Evolutionary conservation across 2,888 invertebrate genomes (phyloP), one percentile per base, ranked within the genome.

Genomic region (Drosophila kambysellisi): DNA sequence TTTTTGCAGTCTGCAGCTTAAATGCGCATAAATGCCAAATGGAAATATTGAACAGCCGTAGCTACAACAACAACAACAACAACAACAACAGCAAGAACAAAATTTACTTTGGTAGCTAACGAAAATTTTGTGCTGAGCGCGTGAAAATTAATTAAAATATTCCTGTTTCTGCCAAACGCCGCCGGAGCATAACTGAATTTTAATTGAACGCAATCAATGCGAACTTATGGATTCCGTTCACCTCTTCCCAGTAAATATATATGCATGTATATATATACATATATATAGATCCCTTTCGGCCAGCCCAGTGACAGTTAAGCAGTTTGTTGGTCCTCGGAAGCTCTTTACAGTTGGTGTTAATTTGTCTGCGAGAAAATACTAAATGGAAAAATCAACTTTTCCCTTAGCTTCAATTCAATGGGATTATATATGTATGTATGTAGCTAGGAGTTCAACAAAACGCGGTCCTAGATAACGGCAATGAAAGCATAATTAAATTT

Each of bases 171-270:
- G 80, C 83, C 82, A 81, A 83, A 66, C 85, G 83, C 85, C 85
- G 88, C 70, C 82, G 79, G 84, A 88, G 90, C 91, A 92, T 91
- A 92, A 92, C 92, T 92, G 92, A 92, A 92, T 92, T 92, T 92
- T 92, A 92, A 92, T 92, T 92, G 92, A 89, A 92, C 91, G 88
- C 92, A 92, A 92, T 92, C 92, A 92, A 92, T 92, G 92, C 89
- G 90, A 92, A 91, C 92, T 91, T 88, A 91, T 91, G 76, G 72
- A 88, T 68, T 71, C 88, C 82, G 50, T 63, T 67, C 41, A 68
- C 57, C 68, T 46, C 32, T 30, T 9, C 54, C 25, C 32, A 41
- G 5, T 11, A 15, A 3, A n/a, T 12, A 37, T 20, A 37, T 25
- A 37, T 54, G 25, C 48, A 8, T 11, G 9, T 6, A n/a, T 12